Percentiles rank a stretch among this genome's conserved stretches.
These are phyloP conservation scores for Erpobdella octoculata DNA, from an alignment of 2,888 invertebrate genomes.

Conservation along the genomic window DNA sequence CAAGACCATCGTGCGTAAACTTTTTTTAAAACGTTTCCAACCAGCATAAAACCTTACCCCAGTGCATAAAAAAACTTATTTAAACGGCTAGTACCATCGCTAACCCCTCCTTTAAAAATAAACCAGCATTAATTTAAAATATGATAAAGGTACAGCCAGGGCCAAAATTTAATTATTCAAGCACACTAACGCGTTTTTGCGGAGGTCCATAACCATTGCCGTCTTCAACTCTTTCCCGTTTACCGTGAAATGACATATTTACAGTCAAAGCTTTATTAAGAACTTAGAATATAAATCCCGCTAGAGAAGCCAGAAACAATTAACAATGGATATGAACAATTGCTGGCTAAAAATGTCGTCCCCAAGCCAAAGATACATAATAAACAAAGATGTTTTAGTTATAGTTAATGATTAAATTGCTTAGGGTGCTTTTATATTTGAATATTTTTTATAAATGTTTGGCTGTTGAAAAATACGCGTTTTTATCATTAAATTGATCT, in stretches of 20 bases:
- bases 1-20: no score
- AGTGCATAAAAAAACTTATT: neutral
- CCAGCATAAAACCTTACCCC: neutral
- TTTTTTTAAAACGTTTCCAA: no score
- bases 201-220: slow-evolving; percentile 18
- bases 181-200: slow-evolving; percentile 23
- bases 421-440: no score
- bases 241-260: neutral
- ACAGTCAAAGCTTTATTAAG: neutral
- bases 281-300: neutral
- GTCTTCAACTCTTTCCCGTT: slow-evolving; percentile 20
- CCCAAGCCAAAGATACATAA: neutral
- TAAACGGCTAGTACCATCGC: neutral
- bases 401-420: neutral
- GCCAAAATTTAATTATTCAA: neutral
- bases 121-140: neutral
- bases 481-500: no score
- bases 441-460: no score
- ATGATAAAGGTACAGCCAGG: neutral
- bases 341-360: neutral
- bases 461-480: no score
- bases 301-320: neutral
- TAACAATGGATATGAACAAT: no score
- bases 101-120: neutral
- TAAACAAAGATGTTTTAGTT: slow-evolving; percentile 7